phyloP scores from a whole-genome alignment of 1,140 invertebrate genomes.

The Carposina sasakii region DNA sequence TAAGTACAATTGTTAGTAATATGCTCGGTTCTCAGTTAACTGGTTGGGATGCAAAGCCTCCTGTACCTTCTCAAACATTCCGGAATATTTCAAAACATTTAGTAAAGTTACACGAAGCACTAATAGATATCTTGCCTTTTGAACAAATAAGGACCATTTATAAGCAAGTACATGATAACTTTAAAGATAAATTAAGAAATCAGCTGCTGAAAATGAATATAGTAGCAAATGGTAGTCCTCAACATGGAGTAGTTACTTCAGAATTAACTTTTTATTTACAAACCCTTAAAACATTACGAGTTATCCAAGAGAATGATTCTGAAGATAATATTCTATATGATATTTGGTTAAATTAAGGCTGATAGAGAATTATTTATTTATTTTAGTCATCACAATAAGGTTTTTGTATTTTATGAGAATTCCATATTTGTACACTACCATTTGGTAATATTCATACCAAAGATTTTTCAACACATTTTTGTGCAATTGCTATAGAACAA shows the following conservation, averaged over 20 bases:
- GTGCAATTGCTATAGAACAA: too few species aligned
- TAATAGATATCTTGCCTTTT: conserved; percentile 84
- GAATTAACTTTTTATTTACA: conserved; percentile 97
- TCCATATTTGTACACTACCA: background rate
- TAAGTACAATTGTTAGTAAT: conserved; percentile 90
- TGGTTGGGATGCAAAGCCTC: conserved; percentile 94
- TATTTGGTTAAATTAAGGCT: conserved; percentile 81
- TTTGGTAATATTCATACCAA: too few species aligned
- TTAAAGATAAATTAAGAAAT: conserved; percentile 89
- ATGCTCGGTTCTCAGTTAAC: conserved; percentile 83
- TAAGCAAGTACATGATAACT: conserved; percentile 86
- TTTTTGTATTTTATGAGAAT: background rate
- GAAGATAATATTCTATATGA: conserved; percentile 84
- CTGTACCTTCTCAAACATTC: conserved; percentile 94
- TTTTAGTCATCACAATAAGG: background rate
- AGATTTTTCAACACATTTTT: too few species aligned
- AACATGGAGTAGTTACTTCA: conserved; percentile 95
- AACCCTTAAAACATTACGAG: conserved; percentile 88
- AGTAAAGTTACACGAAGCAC: conserved; percentile 93
- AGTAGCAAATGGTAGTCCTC: conserved; percentile 94
- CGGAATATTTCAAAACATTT: conserved; percentile 93
- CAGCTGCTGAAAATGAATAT: conserved; percentile 91
- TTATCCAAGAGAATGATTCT: conserved; percentile 82
- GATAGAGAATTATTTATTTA: background rate
- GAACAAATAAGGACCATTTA: conserved; percentile 84